A percentile compares a stretch with the other conserved stretches of the same genome.
phyloP scores from a whole-genome alignment of 1,140 invertebrate genomes.

The Atta cephalotes region DNA sequence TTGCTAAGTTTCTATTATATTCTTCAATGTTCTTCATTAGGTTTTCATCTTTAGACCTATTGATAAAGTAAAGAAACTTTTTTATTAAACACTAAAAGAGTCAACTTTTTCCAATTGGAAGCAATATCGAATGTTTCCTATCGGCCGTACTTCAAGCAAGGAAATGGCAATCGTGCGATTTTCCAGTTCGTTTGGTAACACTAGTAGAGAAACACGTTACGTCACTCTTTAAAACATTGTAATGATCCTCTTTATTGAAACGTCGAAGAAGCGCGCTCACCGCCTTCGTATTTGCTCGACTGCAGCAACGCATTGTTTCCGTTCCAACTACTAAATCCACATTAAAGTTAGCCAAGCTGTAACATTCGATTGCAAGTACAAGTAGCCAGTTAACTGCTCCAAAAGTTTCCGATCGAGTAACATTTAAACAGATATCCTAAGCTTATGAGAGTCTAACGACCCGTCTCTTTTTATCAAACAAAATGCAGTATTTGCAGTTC shows the following conservation, averaged over 20 bases:
- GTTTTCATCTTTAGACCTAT: neutral
- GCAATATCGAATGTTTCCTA: constrained; percentile 4
- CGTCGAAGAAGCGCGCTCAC: constrained; percentile 37
- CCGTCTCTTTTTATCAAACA: neutral
- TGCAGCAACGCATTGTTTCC: neutral
- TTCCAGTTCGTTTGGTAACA: constrained; percentile 29
- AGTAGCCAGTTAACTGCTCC: neutral
- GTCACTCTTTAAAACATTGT: constrained; percentile 14
- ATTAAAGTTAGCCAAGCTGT: constrained; percentile 5
- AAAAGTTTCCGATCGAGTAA: constrained; percentile 27
- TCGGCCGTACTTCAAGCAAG: neutral
- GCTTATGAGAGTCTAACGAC: constrained; percentile 15
- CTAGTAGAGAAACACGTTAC: constrained; percentile 18
- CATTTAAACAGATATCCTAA: constrained; percentile 31
- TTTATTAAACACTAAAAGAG: constrained; percentile 6
- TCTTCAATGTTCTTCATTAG: neutral
- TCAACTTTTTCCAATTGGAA: neutral
- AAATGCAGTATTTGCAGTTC: neutral
- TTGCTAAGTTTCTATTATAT: neutral
- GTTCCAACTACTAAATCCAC: neutral
- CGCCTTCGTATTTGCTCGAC: neutral
- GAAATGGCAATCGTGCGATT: constrained; percentile 42
- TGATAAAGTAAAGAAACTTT: neutral
- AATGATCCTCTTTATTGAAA: constrained; percentile 34
- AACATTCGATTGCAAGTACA: constrained; percentile 27